Evolutionary conservation across 2,888 invertebrate species (phyloP).

Genomic region (Caenorhabditis virilis): DNA sequence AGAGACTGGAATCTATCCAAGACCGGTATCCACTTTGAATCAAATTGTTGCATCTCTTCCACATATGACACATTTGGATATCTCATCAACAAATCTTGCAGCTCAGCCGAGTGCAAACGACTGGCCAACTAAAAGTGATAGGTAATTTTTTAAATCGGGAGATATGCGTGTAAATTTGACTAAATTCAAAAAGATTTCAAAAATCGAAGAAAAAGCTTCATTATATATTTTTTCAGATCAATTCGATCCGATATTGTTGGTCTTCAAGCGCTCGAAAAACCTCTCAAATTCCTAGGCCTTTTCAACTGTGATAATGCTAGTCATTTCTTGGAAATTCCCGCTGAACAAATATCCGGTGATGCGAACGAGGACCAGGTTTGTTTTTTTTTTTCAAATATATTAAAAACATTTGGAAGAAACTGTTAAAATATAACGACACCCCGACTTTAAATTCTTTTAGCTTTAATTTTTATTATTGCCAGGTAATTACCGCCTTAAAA

Average conservation of each 20-base stretch:
- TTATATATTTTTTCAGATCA: slow-evolving; percentile 3
- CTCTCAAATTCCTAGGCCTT: slow-evolving; percentile 87
- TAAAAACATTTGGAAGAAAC: too few relatives aligned
- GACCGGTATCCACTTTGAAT: slow-evolving; percentile 79
- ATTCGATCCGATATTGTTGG: slow-evolving; percentile 80
- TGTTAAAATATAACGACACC: too few relatives aligned
- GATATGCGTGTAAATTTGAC: too few relatives aligned
- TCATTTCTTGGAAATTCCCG: slow-evolving; percentile 87
- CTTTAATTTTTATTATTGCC: too few relatives aligned
- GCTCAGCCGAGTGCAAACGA: slow-evolving; percentile 76
- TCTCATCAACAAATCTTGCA: slow-evolving; percentile 93
- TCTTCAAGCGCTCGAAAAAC: slow-evolving; percentile 78
- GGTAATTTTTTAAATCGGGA: too few relatives aligned
- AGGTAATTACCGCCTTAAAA: slow-evolving; percentile 81
- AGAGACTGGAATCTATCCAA: slow-evolving; percentile 78
- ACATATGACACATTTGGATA: slow-evolving; percentile 82
- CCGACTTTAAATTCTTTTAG: too few relatives aligned
- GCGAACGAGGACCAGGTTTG: slow-evolving; percentile 57
- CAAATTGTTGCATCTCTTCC: slow-evolving; percentile 80
- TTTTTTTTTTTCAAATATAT: too few relatives aligned
- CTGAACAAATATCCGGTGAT: slow-evolving; percentile 70
- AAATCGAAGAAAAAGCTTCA: neutral
- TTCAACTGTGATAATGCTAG: slow-evolving; percentile 90
- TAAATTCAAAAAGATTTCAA: too few relatives aligned
- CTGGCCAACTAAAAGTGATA: slow-evolving; percentile 34